These are phyloP conservation scores for Drosophila ambigua DNA, from an alignment of 1,140 invertebrate species.

Conservation along the genomic window DNA sequence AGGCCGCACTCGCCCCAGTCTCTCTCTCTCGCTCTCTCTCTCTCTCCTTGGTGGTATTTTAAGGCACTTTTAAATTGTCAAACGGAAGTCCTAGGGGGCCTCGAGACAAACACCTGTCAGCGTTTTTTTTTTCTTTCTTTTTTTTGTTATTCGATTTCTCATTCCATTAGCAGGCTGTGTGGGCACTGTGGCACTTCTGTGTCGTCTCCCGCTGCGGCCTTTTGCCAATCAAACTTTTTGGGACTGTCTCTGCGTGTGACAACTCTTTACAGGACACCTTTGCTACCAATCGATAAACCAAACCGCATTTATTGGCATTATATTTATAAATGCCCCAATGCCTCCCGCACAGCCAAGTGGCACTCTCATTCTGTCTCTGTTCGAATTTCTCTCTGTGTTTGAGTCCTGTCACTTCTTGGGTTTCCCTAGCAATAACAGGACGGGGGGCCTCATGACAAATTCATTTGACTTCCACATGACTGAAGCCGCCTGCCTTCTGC, in stretches of 20 bases:
- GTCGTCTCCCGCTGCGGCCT: slow-evolving; percentile 37
- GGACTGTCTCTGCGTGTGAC: slow-evolving; percentile 51
- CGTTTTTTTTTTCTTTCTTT: slow-evolving; percentile 40
- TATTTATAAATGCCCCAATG: slow-evolving; percentile 55
- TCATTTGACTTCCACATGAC: slow-evolving; percentile 69
- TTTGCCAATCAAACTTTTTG: slow-evolving; percentile 65
- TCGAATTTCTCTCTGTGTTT: slow-evolving; percentile 17
- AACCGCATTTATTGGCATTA: slow-evolving; percentile 72
- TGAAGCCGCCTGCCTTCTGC: slow-evolving; percentile 9
- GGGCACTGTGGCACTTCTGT: slow-evolving; percentile 11
- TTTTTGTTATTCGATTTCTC: slow-evolving; percentile 10
- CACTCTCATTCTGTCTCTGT: background rate
- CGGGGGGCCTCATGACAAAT: slow-evolving; percentile 69
- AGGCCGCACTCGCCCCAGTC: slow-evolving; percentile 2
- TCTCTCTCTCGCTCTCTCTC: slow-evolving; percentile 20
- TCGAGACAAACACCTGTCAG: slow-evolving; percentile 69
- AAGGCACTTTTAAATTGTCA: slow-evolving; percentile 69
- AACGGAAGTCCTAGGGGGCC: slow-evolving; percentile 62
- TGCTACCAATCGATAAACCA: slow-evolving; percentile 66
- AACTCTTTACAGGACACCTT: slow-evolving; percentile 43
- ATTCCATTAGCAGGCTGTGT: slow-evolving; percentile 23
- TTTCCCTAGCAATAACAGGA: slow-evolving; percentile 59
- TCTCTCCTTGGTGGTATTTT: slow-evolving; percentile 60
- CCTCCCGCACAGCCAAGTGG: slow-evolving; percentile 48
- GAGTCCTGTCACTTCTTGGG: slow-evolving; percentile 58